Conservation (phyloP, 1,140 invertebrate species). For the Drosophila kikkawai region DNA sequence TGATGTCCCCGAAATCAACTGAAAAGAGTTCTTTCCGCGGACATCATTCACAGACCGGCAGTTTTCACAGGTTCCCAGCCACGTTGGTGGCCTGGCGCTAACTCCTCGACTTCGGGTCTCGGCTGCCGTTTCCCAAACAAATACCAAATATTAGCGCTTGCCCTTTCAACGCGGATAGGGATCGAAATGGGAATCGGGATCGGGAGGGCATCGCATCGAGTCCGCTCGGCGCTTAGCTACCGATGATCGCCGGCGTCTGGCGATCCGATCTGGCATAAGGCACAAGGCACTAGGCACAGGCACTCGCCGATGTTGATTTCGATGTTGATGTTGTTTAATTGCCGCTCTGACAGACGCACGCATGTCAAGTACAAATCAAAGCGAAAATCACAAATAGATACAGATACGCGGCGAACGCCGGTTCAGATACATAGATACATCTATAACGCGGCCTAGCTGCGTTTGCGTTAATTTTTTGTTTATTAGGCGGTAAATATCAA, state of each 20-base stretch:
- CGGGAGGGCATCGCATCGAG: conserved; percentile 4
- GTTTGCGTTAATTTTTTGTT: conserved; percentile 82
- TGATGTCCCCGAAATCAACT: conserved; percentile 9
- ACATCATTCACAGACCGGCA: conserved; percentile 38
- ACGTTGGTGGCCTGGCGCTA: conserved; percentile 45
- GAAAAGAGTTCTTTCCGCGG: conserved; percentile 20
- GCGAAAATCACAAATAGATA: conserved; percentile 69
- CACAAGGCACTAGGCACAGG: conserved; percentile 29
- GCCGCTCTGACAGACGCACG: conserved; percentile 74
- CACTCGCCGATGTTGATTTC: conserved; percentile 40
- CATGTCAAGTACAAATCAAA: conserved; percentile 78
- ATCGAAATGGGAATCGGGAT: conserved; percentile 12
- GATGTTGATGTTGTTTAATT: conserved; percentile 78
- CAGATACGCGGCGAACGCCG: conserved; percentile 31
- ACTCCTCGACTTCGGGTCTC: conserved; percentile 39
- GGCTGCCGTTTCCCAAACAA: conserved; percentile 69
- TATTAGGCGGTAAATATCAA: conserved; percentile 83
- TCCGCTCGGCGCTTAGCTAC: conserved; percentile 16
- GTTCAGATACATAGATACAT: conserved; percentile 51
- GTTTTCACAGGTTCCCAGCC: conserved; percentile 25
- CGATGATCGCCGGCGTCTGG: conserved; percentile 24
- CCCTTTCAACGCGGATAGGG: conserved; percentile 63
- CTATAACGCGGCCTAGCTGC: conserved; percentile 57
- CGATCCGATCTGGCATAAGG: conserved; percentile 6
- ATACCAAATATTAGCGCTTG: conserved; percentile 78